Evolutionary conservation across 2,797 vertebrate species (phyloP).

Genomic region (Masticophis lateralis): DNA sequence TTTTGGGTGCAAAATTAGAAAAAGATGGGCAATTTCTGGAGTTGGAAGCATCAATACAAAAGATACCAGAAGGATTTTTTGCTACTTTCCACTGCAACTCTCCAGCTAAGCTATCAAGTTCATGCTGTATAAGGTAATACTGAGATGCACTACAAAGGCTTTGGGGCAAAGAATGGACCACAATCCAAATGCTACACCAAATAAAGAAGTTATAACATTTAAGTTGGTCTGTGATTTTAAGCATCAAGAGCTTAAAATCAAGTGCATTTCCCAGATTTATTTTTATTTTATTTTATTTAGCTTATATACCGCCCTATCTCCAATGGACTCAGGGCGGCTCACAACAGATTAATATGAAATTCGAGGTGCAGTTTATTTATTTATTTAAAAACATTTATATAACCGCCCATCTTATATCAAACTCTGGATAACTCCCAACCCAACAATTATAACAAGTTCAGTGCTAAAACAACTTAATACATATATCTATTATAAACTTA

Average conservation of each 20-base stretch:
- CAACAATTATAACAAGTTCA: background rate
- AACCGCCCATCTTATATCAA: background rate
- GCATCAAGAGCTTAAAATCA: background rate
- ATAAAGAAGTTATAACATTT: background rate
- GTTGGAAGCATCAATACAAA: background rate
- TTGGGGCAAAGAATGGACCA: background rate
- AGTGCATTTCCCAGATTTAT: background rate
- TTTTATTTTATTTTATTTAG: no score
- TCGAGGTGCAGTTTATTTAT: background rate
- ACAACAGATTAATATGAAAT: background rate
- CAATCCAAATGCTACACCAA: background rate
- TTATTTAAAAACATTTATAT: no score
- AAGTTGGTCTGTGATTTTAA: background rate
- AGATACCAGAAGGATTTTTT: background rate
- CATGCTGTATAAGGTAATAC: background rate
- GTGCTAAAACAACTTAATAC: background rate
- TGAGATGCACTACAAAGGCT: background rate
- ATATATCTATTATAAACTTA: background rate
- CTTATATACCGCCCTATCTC: no score
- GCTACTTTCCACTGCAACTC: background rate
- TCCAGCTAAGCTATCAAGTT: background rate
- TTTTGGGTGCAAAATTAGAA: background rate
- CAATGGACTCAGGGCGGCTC: no score
- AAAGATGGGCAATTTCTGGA: background rate
- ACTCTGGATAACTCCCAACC: background rate